Conservation (phyloP, 2,113 vertebrate genomes). For the Salvelinus sp. region DNA sequence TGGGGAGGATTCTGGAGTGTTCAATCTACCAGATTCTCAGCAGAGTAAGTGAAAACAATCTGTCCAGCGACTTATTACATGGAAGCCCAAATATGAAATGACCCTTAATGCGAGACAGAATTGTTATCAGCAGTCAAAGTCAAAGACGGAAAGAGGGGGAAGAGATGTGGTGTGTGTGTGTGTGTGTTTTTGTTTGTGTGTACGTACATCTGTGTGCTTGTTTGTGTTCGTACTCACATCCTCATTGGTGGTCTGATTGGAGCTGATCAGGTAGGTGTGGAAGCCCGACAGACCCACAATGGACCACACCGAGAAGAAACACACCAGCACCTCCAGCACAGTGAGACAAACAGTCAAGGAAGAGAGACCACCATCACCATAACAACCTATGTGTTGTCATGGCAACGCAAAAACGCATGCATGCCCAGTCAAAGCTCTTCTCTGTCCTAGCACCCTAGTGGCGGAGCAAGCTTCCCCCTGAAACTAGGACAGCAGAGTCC, state of each 20-base stretch:
- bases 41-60: not conserved
- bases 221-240: slow-evolving; percentile 81
- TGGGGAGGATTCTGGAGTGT: not conserved
- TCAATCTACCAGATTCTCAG: not conserved
- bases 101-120: not conserved
- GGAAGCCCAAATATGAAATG: slow-evolving; percentile 1
- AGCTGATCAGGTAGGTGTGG: slow-evolving; percentile 95
- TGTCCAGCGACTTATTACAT: not conserved
- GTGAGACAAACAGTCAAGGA: slow-evolving; percentile 83
- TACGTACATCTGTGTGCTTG: too few relatives aligned
- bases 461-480: too few relatives aligned
- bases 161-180: not conserved
- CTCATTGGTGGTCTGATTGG: slow-evolving; percentile 96
- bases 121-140: not conserved
- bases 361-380: not conserved
- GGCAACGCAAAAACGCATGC: too few relatives aligned
- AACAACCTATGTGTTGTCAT: too few relatives aligned
- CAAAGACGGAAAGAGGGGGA: not conserved
- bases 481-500: too few relatives aligned
- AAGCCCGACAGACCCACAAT: slow-evolving; percentile 94
- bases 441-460: too few relatives aligned
- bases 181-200: too few relatives aligned
- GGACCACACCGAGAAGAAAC: slow-evolving; percentile 96
- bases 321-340: slow-evolving; percentile 91
- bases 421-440: too few relatives aligned